These are phyloP conservation scores for Tipula unca DNA, from an alignment of 2,888 invertebrate genomes.

Conservation along the genomic window DNA sequence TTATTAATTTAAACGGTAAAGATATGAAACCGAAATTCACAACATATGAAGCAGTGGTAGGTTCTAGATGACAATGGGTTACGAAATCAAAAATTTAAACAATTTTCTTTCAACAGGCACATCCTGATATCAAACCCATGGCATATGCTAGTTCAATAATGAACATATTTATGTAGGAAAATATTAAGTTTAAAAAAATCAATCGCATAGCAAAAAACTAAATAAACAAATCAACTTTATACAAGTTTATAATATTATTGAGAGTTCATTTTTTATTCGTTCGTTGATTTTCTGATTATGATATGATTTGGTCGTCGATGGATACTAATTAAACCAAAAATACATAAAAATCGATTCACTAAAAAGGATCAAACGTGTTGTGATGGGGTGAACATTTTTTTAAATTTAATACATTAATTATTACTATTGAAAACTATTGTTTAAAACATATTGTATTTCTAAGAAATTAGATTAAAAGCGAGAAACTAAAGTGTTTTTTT, in stretches of 20 bases:
- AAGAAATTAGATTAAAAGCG: neutral
- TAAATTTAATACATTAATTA: neutral
- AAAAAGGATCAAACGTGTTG: neutral
- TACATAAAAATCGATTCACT: neutral
- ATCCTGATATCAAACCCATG: conserved; percentile 96
- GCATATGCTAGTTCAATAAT: conserved; percentile 85
- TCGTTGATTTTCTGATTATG: neutral
- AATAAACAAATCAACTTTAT: neutral
- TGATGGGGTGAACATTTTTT: neutral
- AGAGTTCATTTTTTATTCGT: neutral
- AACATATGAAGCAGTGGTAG: conserved; percentile 90
- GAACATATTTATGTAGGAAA: conserved; percentile 43
- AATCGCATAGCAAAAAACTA: neutral
- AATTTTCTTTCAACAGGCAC: conserved; percentile 55
- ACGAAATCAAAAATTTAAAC: neutral
- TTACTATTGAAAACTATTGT: neutral
- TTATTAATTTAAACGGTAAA: conserved; percentile 87
- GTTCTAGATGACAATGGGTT: conserved; percentile 43
- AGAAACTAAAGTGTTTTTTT: neutral
- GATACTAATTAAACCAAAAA: neutral
- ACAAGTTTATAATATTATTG: neutral
- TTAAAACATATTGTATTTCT: neutral
- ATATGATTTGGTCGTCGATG: neutral
- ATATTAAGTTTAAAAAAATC: neutral
- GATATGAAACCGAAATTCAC: conserved; percentile 85